These are phyloP conservation scores for Tenthredo notha DNA, from an alignment of 2,888 invertebrate genomes.

Conservation along the genomic window DNA sequence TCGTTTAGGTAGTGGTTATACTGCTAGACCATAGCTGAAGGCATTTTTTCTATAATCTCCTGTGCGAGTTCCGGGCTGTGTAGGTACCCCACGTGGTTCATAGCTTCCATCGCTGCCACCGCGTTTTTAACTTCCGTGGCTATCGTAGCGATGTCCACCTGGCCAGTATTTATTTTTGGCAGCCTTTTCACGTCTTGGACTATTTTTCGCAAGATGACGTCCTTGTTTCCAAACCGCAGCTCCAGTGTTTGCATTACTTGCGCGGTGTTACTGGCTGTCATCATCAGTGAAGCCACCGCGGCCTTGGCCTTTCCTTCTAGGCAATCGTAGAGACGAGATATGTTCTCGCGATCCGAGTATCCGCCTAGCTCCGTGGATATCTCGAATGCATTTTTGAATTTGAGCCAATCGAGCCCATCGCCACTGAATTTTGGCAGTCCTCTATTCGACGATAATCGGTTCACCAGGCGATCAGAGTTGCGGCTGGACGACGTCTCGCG, in stretches of 20 bases:
- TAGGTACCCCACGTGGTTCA: background rate
- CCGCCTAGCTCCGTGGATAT: too few species aligned
- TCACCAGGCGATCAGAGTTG: too few species aligned
- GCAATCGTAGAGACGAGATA: too few species aligned
- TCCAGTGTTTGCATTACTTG: constrained; percentile 51
- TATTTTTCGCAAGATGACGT: constrained; percentile 35
- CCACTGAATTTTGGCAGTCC: too few species aligned
- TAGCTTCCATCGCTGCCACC: background rate
- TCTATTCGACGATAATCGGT: too few species aligned
- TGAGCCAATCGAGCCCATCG: too few species aligned
- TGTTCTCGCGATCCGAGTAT: too few species aligned
- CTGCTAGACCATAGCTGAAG: constrained; percentile 5
- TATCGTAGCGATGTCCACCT: background rate
- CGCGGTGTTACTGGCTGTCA: constrained; percentile 29
- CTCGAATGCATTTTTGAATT: too few species aligned
- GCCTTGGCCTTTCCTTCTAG: too few species aligned
- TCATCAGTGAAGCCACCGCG: constrained; percentile 54
- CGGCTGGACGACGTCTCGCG: too few species aligned
- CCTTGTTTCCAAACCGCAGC: constrained; percentile 54
- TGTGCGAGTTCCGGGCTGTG: background rate
- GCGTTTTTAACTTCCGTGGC: background rate
- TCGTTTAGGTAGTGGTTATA: constrained; percentile 2
- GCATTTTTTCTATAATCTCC: constrained; percentile 23
- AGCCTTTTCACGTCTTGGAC: constrained; percentile 48
- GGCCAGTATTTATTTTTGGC: constrained; percentile 33